Conservation (phyloP, 2,113 vertebrate species). For the Casuarius casuarius region DNA sequence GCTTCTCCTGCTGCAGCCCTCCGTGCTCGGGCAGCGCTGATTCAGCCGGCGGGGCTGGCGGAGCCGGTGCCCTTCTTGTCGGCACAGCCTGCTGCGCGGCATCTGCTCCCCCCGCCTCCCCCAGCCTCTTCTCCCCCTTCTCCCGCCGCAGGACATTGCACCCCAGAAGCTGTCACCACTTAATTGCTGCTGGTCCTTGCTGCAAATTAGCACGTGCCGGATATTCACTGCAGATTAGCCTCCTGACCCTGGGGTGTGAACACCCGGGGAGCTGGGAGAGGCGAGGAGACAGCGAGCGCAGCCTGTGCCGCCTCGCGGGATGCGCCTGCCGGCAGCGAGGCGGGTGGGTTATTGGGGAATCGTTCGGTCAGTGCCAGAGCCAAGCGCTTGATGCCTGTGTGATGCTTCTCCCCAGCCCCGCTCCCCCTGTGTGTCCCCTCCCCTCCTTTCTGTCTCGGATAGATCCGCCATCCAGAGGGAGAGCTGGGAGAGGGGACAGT, state of each 20-base stretch:
- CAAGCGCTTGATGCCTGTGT: rapidly evolving
- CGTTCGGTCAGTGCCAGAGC: rapidly evolving
- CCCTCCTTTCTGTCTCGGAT: not conserved
- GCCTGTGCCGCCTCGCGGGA: not conserved
- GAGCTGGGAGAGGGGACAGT: not conserved
- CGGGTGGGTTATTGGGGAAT: rapidly evolving
- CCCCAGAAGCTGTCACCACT: conserved; percentile 16
- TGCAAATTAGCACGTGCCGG: not conserved
- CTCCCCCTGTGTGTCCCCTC: not conserved
- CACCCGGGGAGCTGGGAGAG: not conserved
- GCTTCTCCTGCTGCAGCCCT: rapidly evolving
- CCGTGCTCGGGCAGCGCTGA: rapidly evolving
- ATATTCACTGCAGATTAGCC: not conserved
- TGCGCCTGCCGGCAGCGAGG: not conserved
- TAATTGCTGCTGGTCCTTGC: not conserved
- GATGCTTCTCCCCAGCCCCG: not conserved
- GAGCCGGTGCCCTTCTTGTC: not conserved
- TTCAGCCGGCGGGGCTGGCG: rapidly evolving
- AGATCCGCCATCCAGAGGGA: not conserved
- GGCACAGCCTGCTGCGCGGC: rapidly evolving
- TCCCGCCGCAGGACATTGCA: not conserved
- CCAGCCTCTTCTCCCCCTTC: not conserved
- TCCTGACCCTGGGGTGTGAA: conserved; percentile 28
- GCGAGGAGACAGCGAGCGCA: not conserved
- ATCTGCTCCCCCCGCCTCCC: not conserved